phyloP scores from a whole-genome alignment of 2,888 invertebrate genomes.

The Diploptera punctata region DNA sequence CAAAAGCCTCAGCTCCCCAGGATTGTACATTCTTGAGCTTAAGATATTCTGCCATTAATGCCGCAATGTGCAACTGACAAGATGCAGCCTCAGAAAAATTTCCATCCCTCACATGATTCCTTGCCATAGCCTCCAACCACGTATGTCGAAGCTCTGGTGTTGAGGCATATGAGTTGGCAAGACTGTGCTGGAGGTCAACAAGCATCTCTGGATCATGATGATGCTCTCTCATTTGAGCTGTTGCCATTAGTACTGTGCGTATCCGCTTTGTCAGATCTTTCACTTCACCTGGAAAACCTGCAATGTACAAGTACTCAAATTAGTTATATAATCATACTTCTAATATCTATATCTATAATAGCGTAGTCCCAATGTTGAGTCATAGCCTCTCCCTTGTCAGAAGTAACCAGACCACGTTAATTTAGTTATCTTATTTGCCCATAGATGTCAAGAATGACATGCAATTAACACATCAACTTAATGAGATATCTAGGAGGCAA shows the following conservation, averaged over 20 bases:
- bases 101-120: constrained; percentile 79
- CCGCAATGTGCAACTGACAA: constrained; percentile 94
- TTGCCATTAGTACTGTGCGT: constrained; percentile 93
- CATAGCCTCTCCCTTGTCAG: too few species aligned
- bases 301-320: not conserved
- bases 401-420: too few species aligned
- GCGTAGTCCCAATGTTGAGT: too few species aligned
- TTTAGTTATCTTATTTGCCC: too few species aligned
- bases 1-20: constrained; percentile 90
- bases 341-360: too few species aligned
- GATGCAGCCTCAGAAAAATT: constrained; percentile 95
- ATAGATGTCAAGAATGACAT: too few species aligned
- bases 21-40: constrained; percentile 74
- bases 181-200: constrained; percentile 87
- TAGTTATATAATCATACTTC: too few species aligned
- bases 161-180: constrained; percentile 82
- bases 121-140: constrained; percentile 94
- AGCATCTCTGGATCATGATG: constrained; percentile 92
- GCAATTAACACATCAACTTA: too few species aligned
- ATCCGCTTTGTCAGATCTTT: constrained; percentile 93
- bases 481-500: too few species aligned
- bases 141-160: constrained; percentile 94
- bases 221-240: constrained; percentile 89
- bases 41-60: constrained; percentile 92
- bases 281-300: constrained; percentile 86